A percentile compares a stretch with the other conserved stretches of the same genome.
These are phyloP conservation scores for Chloroclysta siterata DNA, from an alignment of 2,888 invertebrate species.

Conservation along the genomic window DNA sequence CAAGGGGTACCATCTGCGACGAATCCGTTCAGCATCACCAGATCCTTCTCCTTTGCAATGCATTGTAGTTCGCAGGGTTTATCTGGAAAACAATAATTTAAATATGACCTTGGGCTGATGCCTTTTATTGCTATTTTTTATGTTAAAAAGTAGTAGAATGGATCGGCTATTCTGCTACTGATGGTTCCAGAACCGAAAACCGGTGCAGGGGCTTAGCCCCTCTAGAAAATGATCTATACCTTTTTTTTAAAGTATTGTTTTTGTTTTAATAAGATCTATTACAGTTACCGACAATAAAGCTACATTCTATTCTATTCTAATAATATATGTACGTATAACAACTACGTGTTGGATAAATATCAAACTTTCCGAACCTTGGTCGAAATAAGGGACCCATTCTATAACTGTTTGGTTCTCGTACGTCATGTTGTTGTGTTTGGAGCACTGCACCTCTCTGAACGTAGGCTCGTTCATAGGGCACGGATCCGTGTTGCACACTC, in stretches of 20 bases:
- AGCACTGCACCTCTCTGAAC: slow-evolving; percentile 91
- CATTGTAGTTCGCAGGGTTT: slow-evolving; percentile 94
- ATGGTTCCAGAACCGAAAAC: too few species aligned
- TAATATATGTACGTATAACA: too few species aligned
- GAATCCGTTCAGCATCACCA: slow-evolving; percentile 89
- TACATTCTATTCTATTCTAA: too few species aligned
- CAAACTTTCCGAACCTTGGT: slow-evolving; percentile 82
- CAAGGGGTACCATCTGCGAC: slow-evolving; percentile 95
- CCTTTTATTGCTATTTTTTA: too few species aligned
- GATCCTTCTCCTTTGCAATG: slow-evolving; percentile 89
- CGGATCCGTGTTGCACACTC: slow-evolving; percentile 91
- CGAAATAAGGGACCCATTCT: slow-evolving; percentile 89
- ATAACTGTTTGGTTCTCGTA: slow-evolving; percentile 88
- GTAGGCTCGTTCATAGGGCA: slow-evolving; percentile 89
- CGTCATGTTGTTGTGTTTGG: slow-evolving; percentile 87
- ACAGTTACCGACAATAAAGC: too few species aligned
- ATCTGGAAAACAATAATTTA: slow-evolving; percentile 67
- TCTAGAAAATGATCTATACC: too few species aligned
- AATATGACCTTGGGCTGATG: neutral
- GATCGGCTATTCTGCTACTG: too few species aligned
- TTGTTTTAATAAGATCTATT: too few species aligned
- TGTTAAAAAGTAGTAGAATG: too few species aligned
- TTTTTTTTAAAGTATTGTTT: too few species aligned
- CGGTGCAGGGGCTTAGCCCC: too few species aligned
- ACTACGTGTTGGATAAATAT: neutral